Evolutionary conservation across 2,888 invertebrate species (phyloP).

Genomic region (Apamea epomidion): DNA sequence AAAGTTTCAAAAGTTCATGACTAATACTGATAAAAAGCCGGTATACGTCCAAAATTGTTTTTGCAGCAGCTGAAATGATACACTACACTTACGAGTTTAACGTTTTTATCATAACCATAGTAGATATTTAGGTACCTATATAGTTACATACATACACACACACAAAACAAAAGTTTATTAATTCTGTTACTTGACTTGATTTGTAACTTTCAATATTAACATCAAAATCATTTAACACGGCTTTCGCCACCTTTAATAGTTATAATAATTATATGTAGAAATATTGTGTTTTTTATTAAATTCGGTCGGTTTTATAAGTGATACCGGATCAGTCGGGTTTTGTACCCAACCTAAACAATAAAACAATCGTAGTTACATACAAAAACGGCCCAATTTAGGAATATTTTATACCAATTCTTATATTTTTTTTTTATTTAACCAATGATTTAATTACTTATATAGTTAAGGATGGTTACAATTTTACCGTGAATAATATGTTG

Average conservation of each 20-base stretch:
- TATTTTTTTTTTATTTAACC: not conserved
- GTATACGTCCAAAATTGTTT: not conserved
- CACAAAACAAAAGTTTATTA: too few species aligned
- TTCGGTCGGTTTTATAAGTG: too few species aligned
- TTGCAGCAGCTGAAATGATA: not conserved
- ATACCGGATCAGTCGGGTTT: not conserved
- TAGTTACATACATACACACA: too few species aligned
- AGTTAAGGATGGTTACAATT: not conserved
- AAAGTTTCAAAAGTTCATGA: slow-evolving; percentile 31
- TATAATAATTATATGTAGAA: not conserved
- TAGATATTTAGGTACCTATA: not conserved
- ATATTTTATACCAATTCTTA: not conserved
- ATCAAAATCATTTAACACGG: not conserved
- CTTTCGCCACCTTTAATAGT: not conserved
- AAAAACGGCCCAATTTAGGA: not conserved
- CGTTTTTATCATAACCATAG: not conserved
- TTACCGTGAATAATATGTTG: not conserved
- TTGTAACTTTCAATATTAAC: too few species aligned
- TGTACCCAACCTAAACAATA: not conserved
- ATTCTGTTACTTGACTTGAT: too few species aligned
- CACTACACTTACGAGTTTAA: not conserved
- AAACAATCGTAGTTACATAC: not conserved
- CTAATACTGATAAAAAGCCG: slow-evolving; percentile 18
- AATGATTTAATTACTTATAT: not conserved
- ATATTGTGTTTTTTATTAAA: not conserved